Evolutionary conservation across 2,888 invertebrate species (phyloP).

Genomic region (Oasisia sp.): DNA sequence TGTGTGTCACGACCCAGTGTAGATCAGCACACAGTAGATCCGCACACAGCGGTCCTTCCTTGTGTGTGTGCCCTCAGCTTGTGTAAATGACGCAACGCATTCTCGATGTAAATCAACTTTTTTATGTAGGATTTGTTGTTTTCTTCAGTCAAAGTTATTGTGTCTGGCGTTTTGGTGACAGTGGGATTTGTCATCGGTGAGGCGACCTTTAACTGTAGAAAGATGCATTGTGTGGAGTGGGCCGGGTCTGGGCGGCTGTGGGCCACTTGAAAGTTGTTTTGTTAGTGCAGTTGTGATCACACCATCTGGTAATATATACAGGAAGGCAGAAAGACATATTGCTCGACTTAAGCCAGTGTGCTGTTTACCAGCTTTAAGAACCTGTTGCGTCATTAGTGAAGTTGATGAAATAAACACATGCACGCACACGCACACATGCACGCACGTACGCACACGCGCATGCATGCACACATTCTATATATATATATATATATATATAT

Average conservation of each 20-base stretch:
- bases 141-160: background rate
- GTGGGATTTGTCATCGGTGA: background rate
- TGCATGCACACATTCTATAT: too few species aligned
- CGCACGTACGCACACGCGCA: too few species aligned
- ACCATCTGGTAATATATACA: background rate
- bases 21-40: background rate
- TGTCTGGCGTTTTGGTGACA: background rate
- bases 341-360: too few species aligned
- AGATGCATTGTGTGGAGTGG: too few species aligned
- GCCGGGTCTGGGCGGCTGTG: background rate
- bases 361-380: too few species aligned
- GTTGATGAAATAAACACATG: too few species aligned
- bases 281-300: background rate
- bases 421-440: too few species aligned
- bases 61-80: background rate
- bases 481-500: too few species aligned
- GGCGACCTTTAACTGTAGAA: background rate
- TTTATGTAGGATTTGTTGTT: conserved; percentile 7
- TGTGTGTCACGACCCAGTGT: background rate
- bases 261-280: background rate
- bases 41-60: background rate
- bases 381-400: too few species aligned
- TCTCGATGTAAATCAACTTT: background rate
- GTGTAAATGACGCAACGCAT: background rate
- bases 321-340: too few species aligned